Percentiles rank a stretch among this genome's conserved stretches.
Evolutionary conservation across 2,888 invertebrate species (phyloP).

Genomic region (Drosophila helvetica): DNA sequence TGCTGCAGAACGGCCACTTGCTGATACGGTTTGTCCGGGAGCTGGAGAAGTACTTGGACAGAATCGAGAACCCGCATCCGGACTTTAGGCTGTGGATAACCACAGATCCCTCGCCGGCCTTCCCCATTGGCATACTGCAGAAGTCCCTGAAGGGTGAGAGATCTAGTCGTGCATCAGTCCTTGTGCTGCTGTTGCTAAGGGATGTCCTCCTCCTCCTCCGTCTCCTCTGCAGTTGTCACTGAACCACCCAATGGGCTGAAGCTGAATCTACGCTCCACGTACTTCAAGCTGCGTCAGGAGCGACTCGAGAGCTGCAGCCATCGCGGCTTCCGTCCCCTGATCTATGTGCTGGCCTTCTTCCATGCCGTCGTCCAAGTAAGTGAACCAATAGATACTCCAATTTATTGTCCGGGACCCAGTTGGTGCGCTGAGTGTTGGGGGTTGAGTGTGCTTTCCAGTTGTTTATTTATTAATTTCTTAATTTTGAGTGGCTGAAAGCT

Average conservation of each 20-base stretch:
- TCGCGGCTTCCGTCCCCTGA: conserved; percentile 90
- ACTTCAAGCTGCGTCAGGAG: conserved; percentile 92
- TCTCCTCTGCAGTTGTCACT: conserved; percentile 90
- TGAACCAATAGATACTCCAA: conserved; percentile 45
- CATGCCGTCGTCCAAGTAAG: conserved; percentile 94
- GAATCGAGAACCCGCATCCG: conserved; percentile 92
- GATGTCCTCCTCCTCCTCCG: no score
- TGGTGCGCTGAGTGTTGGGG: conserved; percentile 16
- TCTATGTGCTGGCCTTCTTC: conserved; percentile 96
- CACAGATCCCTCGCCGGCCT: conserved; percentile 93
- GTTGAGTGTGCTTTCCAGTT: conserved; percentile 38
- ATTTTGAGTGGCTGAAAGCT: conserved; percentile 67
- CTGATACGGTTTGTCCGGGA: conserved; percentile 91
- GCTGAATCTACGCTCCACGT: conserved; percentile 94
- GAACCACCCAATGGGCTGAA: conserved; percentile 96
- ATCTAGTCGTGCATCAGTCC: neutral
- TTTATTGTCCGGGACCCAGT: conserved; percentile 29
- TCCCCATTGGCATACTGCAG: conserved; percentile 95
- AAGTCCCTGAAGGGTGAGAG: conserved; percentile 89
- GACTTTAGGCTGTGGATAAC: conserved; percentile 97
- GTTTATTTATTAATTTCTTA: conserved; percentile 75
- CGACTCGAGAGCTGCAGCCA: conserved; percentile 90
- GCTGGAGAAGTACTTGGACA: conserved; percentile 93
- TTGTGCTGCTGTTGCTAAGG: neutral
- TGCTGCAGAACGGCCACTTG: conserved; percentile 96